phyloP scores from a whole-genome alignment of 2,797 vertebrate species.

The Spondyliosoma cantharus region DNA sequence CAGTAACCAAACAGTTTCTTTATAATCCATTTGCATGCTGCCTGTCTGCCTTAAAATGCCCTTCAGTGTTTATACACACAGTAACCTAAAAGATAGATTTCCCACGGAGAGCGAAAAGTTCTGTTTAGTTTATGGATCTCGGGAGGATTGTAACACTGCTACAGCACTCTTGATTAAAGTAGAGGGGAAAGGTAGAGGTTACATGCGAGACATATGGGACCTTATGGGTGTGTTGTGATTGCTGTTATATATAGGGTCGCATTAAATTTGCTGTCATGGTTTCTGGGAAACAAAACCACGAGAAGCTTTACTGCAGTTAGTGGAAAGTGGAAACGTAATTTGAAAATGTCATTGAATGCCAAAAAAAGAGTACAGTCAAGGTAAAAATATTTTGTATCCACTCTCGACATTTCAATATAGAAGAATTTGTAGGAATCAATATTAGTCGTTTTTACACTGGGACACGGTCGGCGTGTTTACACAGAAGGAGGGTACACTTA shows the following conservation, averaged over 20 bases:
- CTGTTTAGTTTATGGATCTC: slow-evolving; percentile 23
- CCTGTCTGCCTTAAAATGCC: slow-evolving; percentile 1
- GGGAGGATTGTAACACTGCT: slow-evolving; percentile 8
- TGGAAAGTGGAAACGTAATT: background rate
- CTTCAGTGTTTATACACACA: slow-evolving; percentile 4
- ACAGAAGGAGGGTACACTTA: too few species aligned
- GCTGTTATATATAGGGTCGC: slow-evolving; percentile 7
- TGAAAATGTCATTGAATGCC: background rate
- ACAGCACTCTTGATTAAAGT: slow-evolving; percentile 43
- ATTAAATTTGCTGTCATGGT: slow-evolving; percentile 11
- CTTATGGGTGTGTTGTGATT: slow-evolving; percentile 18
- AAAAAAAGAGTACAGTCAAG: background rate
- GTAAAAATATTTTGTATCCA: background rate
- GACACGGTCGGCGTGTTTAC: too few species aligned
- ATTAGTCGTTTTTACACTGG: too few species aligned
- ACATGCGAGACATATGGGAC: slow-evolving; percentile 37
- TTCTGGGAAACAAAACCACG: slow-evolving; percentile 2
- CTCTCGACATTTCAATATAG: background rate
- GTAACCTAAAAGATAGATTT: slow-evolving; percentile 19
- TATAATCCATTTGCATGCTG: slow-evolving; percentile 3
- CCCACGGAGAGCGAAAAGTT: slow-evolving; percentile 3
- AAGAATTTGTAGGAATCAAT: background rate
- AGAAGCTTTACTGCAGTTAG: background rate
- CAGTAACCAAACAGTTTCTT: background rate
- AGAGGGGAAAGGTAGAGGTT: slow-evolving; percentile 20